Conservation (phyloP, 2,113 vertebrate species). For the Microtus richardsoni region DNA sequence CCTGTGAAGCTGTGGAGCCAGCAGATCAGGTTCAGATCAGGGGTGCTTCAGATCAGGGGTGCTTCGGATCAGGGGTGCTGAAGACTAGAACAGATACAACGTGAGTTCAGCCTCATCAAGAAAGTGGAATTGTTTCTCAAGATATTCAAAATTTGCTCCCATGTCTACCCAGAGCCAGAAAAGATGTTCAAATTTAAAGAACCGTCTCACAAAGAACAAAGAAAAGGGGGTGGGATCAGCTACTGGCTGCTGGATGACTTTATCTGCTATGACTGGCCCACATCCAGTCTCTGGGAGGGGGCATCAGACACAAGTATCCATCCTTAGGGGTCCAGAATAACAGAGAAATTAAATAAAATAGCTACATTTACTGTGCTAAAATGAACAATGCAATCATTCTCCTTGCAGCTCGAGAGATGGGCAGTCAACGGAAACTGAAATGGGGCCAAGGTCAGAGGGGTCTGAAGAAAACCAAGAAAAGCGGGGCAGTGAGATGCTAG, state of each 20-base stretch:
- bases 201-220: neutral
- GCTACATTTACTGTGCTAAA: neutral
- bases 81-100: neutral
- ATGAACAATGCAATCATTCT: neutral
- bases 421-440: neutral
- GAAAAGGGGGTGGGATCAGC: neutral
- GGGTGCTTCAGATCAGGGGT: neutral
- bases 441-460: neutral
- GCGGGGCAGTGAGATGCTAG: neutral
- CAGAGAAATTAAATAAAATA: conserved; percentile 1
- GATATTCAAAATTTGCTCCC: neutral
- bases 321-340: neutral
- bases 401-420: neutral
- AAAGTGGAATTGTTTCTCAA: neutral
- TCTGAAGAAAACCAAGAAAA: neutral
- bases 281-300: neutral
- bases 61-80: neutral
- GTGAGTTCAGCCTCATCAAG: neutral
- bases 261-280: neutral
- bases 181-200: neutral
- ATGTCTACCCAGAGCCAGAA: neutral
- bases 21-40: neutral
- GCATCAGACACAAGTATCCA: fast-evolving
- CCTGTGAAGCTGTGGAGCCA: neutral
- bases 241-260: neutral